Evolutionary conservation across 2,113 vertebrate genomes (phyloP), one percentile per base, ranked within the genome.

Genomic region (Aegypius monachus): DNA sequence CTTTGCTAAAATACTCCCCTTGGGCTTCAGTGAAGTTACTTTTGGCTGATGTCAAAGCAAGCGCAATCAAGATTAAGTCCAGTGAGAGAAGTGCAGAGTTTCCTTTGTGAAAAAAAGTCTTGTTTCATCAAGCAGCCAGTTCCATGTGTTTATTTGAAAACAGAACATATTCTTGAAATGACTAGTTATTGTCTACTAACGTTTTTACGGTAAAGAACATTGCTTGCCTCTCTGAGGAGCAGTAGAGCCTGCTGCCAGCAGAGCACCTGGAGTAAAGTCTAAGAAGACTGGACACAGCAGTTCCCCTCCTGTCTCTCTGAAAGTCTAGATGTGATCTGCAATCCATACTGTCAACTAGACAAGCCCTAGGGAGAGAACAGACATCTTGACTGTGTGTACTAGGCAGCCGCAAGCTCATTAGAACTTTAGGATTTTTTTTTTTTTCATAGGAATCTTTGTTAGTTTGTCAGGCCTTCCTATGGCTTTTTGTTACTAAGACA

Each of bases 241-340:
- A 75, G 70, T 14, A 79, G 68, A 75, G 36, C 70, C 61, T 86
- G 79, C 59, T 92, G 85, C 88, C 86, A 93, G 80, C 71, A 58
- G 71, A 81, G 81, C 72, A 91, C 93, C 86, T 91, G 81, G 71
- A 89, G 81, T 78, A 32, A 92, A 92, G 83, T 27, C 77, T 81
- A 77, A 48, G 52, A 48, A 66, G 61, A 21, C 43, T 61, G 61
- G 77, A 92, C 21, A 22, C 0, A 1, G 86, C 73, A 75, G 12
- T 72, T 88, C 47, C 55, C 18, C 27, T 73, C 29, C 42, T 70
- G 70, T 32, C 20, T 74, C 29, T 77, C 56, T 50, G 23, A 3
- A 88, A 45, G 40, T 43, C 29, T 65, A 50, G 53, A 38, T 48
- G 40, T 48, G 61, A 53, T 29, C 38, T 78, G 70, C n/a, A 55